Evolutionary conservation across 1,140 invertebrate species (phyloP), one percentile per base, ranked within the genome.

Genomic region (Ostrea denselamellosa): DNA sequence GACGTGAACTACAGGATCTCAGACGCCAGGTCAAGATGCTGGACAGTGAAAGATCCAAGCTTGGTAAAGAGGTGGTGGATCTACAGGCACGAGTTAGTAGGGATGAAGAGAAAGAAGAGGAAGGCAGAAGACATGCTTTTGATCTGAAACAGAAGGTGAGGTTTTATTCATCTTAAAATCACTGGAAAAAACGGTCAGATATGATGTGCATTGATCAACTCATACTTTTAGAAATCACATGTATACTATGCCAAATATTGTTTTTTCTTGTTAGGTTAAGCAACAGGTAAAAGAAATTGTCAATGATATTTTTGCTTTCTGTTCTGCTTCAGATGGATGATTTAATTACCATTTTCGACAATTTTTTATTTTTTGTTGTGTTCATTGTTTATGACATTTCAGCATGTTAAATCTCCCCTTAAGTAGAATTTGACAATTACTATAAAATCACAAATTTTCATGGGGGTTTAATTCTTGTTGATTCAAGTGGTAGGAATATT

Each of bases 31-130:
- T 95, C 54, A 95, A 95, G 91, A 92, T 93, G 92, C 88, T 95
- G 19, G 95, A 95, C 85, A 90, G 93, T 53, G 95, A 95, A 88
- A 92, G 94, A 19, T 93, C 91, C 87, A 95, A 95, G 83, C 94
- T 95, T 62, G 92, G 92, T 34, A 93, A 94, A 81, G 97, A 94
- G 96, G 97, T 97, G 89, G 97, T 97, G 91, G 97, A 98, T 92
- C 94, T 98, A 22, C 97, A 98, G 94, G 96, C 96, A 28, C 95
- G 97, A 90, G 94, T 98, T 2, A 95, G 96, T 19, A 95, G 96
- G 17, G 97, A 97, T 86, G 98, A 98, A 91, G 96, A 96, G 53
- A 96, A 97, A 85, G 97, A 98, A 92, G 96, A 98, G 95, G 98
- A 98, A 82, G 89, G 92, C 17, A 90, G 94, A 85, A 91, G 93